Conservation (phyloP, 1,140 invertebrate genomes). For the Sarcophaga peregrina region DNA sequence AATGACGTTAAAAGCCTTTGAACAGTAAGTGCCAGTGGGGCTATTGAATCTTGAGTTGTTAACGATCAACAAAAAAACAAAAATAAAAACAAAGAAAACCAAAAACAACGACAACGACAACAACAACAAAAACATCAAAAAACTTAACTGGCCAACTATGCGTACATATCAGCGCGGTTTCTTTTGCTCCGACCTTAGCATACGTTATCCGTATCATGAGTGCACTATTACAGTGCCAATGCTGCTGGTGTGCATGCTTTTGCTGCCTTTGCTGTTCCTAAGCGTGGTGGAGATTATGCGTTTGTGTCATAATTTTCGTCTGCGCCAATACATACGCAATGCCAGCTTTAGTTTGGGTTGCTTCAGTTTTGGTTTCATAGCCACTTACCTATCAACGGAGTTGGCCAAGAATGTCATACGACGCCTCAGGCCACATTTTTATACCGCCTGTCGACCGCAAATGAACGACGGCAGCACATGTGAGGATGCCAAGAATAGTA, state of each 20-base stretch:
- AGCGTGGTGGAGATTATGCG: conserved; percentile 62
- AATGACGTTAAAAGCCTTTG: too few species aligned
- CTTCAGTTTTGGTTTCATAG: conserved; percentile 63
- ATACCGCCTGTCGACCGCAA: conserved; percentile 73
- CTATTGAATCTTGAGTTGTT: too few species aligned
- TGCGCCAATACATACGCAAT: conserved; percentile 57
- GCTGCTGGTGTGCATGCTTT: conserved; percentile 58
- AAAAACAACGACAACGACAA: too few species aligned
- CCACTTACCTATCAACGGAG: conserved; percentile 61
- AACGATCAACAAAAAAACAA: too few species aligned
- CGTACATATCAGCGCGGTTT: conserved; percentile 61
- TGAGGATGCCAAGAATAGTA: conserved; percentile 67
- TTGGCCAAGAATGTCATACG: conserved; percentile 61
- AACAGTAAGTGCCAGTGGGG: too few species aligned
- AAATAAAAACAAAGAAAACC: too few species aligned
- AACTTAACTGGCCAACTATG: conserved; percentile 48
- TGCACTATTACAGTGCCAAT: conserved; percentile 63
- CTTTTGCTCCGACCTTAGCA: conserved; percentile 58
- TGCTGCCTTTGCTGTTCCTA: conserved; percentile 62
- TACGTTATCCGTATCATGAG: conserved; percentile 60
- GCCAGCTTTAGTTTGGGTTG: conserved; percentile 55
- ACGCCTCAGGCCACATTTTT: conserved; percentile 59
- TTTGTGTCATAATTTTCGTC: conserved; percentile 56
- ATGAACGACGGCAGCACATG: conserved; percentile 70
- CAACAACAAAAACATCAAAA: too few species aligned